Base-by-base conservation (phyloP, 2,888 invertebrate genomes). In the Euzophera pinguis region DNA sequence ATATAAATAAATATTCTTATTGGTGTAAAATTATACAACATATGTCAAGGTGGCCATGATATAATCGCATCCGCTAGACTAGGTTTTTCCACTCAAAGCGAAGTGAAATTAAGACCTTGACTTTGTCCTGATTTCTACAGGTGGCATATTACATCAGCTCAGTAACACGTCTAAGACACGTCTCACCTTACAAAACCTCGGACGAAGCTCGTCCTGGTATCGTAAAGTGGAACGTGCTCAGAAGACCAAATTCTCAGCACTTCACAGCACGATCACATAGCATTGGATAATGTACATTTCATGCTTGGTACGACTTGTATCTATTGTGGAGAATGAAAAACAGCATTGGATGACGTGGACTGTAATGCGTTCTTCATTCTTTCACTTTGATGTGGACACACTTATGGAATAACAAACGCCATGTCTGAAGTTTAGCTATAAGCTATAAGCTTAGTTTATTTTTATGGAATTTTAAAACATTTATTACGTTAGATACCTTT, bases 61-160 rank as follows among this genome's bases (percentile, higher is more conserved):
- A 22, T 22, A 22, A 22, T 22, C 22, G 5, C 22, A 22, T 22
- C 22, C 22, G 22, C 5, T 22, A 22, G 22, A 22, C 5, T 22
- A 22, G 22, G 22, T 32, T 32, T 56, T 55, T 29, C 52, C 56
- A 50, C 43, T 52, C 53, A 41, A 53, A 49, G 51, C 42, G 57
- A 60, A 75, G 74, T 78, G 76, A 80, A 81, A 80, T 71, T 71
- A 58, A 58, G 67, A 78, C 84, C 84, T 84, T 84, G 84, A 83
- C 84, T 78, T 78, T 84, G 83, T 72, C 67, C 69, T 63, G 73
- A 64, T 76, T 81, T 75, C 67, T 64, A 63, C 67, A 67, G 60
- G 58, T 65, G 54, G 38, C 34, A 59, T 52, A 66, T 84, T 82
- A 79, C 81, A 73, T 78, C 75, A 81, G 61, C 58, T 50, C 58